Base-by-base conservation (phyloP, 2,888 invertebrate genomes). In the Oscheius myriophilus region DNA sequence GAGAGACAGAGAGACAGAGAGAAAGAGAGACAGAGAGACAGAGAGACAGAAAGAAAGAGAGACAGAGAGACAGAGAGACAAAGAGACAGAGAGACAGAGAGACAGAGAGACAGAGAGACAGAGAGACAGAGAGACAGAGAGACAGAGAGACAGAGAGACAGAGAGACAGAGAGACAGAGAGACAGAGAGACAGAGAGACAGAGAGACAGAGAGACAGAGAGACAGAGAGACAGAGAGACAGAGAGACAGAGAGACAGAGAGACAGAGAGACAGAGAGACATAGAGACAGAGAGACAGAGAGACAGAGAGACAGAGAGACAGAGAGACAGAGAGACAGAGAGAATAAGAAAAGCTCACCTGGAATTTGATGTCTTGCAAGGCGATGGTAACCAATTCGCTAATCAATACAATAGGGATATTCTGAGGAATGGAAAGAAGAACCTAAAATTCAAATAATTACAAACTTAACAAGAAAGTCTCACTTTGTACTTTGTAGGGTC, bases 401-500 rank as follows among this genome's bases (percentile, higher is more conserved):
- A 82, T 80, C n/a, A 82, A 45, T 6, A 67, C 70, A 1, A 72
- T 72, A 4, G 85, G 84, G 63, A 83, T 73, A 67, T 82, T 81
- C 57, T 86, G 84, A 4, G 86, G 80, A 49, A 86, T 75, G 7
- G 85, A 82, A 2, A 86, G 69, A 16, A 86, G 72, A 33, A 86
- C 76, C 81, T 83, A 49, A 54, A 57, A 45, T 21, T 16, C 7
- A 16, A 25, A 18, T 21, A 16, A 6, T 21, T 6, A 18, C 46
- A 46, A 6, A 46, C 2, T 46, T 46, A 46, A 46, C n/a, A 6
- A 46, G 4, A 46, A 9, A 16, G 14, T 1, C 39, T 16, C 39
- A 63, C 89, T 85, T 88, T 87, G 81, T 88, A 89, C 51, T 88
- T 85, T 64, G 84, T 82, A 14, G 89, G 88, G 62, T 89, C 86